Conservation (phyloP, 2,797 vertebrate species). For the Chiroxiphia lanceolata region DNA sequence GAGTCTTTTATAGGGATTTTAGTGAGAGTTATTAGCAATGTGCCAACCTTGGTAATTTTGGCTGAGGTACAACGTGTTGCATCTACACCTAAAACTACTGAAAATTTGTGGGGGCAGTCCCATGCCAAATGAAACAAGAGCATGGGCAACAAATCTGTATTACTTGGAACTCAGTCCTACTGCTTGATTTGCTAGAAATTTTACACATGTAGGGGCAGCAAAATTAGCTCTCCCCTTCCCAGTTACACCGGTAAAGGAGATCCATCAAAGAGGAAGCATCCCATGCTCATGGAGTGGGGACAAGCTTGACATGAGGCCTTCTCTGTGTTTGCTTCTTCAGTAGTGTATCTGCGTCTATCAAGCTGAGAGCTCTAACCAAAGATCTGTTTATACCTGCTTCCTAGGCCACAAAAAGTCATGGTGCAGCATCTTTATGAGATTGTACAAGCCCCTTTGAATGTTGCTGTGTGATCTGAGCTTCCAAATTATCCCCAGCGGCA, state of each 20-base stretch:
- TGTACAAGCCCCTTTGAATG: neutral
- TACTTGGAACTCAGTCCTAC: neutral
- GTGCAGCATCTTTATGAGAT: neutral
- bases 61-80: neutral
- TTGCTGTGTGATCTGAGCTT: neutral
- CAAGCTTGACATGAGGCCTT: neutral
- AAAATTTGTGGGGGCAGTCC: neutral
- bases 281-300: neutral
- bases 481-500: neutral
- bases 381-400: neutral
- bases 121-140: neutral
- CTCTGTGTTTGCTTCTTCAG: neutral
- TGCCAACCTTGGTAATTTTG: neutral
- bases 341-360: neutral
- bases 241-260: neutral
- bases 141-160: neutral
- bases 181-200: neutral
- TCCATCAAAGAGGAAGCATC: neutral
- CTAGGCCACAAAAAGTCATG: neutral
- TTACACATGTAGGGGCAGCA: neutral
- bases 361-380: neutral
- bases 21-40: neutral
- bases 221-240: neutral
- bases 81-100: neutral
- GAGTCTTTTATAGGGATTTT: neutral